A percentile compares a stretch with the other conserved stretches of the same genome.
Conservation (phyloP, 2,113 vertebrate species). For the Albula glossodonta region DNA sequence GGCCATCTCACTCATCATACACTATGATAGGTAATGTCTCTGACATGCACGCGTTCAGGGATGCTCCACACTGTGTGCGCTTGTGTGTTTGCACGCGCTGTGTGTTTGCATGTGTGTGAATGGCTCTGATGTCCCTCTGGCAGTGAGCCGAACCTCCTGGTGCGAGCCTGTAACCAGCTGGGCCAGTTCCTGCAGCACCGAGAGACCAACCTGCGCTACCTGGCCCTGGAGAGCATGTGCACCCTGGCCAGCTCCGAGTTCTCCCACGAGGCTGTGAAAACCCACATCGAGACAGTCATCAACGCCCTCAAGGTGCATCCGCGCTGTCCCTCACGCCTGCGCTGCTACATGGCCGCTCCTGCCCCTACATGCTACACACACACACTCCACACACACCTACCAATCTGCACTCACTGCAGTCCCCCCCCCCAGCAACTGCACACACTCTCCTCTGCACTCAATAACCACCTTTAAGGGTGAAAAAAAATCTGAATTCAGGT, state of each 20-base stretch:
- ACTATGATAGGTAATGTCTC: conserved; percentile 78
- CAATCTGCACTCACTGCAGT: background rate
- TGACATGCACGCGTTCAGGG: background rate
- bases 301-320: conserved; percentile 76
- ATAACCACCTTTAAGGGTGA: too few species aligned
- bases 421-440: background rate
- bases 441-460: background rate
- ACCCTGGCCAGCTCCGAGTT: conserved; percentile 77
- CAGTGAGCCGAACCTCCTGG: conserved; percentile 78
- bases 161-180: conserved; percentile 78
- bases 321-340: background rate
- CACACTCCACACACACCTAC: background rate
- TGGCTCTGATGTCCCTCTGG: background rate
- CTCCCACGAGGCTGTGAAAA: conserved; percentile 79
- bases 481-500: too few species aligned
- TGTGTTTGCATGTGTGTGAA: background rate
- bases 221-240: conserved; percentile 83
- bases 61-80: too few species aligned
- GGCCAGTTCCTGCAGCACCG: conserved; percentile 83
- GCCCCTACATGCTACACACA: background rate
- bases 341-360: background rate
- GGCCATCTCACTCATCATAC: conserved; percentile 90
- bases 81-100: background rate
- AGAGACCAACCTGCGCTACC: conserved; percentile 81
- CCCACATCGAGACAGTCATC: conserved; percentile 81